Evolutionary conservation across 2,888 invertebrate genomes (phyloP).

Genomic region (Petrolisthes cinctipes): DNA sequence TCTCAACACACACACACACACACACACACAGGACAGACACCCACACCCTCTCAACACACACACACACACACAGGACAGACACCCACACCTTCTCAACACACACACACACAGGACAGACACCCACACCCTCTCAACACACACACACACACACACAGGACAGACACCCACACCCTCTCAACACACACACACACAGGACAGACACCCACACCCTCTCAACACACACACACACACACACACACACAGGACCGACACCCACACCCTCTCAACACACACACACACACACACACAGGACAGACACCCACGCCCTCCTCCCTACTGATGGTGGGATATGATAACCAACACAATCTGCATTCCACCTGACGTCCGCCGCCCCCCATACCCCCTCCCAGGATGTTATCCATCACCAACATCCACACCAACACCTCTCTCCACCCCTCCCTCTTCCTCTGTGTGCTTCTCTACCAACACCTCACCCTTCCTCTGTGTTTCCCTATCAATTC

Average conservation of each 20-base stretch:
- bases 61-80: slow-evolving; percentile 6
- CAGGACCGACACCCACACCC: background rate
- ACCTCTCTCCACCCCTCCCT: background rate
- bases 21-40: background rate
- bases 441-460: too few relatives aligned
- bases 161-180: background rate
- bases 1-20: slow-evolving; percentile 27
- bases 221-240: slow-evolving; percentile 7
- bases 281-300: background rate
- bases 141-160: background rate
- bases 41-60: slow-evolving; percentile 4
- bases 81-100: background rate
- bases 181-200: background rate
- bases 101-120: background rate
- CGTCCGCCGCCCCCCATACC: background rate
- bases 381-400: background rate
- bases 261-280: background rate
- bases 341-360: background rate
- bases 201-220: background rate
- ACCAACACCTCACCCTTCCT: too few relatives aligned
- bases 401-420: background rate
- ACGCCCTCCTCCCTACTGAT: background rate
- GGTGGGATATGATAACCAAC: background rate
- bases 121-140: background rate
- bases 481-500: too few relatives aligned